Base-by-base conservation (phyloP, 1,140 invertebrate species). In the Littorina saxatilis region DNA sequence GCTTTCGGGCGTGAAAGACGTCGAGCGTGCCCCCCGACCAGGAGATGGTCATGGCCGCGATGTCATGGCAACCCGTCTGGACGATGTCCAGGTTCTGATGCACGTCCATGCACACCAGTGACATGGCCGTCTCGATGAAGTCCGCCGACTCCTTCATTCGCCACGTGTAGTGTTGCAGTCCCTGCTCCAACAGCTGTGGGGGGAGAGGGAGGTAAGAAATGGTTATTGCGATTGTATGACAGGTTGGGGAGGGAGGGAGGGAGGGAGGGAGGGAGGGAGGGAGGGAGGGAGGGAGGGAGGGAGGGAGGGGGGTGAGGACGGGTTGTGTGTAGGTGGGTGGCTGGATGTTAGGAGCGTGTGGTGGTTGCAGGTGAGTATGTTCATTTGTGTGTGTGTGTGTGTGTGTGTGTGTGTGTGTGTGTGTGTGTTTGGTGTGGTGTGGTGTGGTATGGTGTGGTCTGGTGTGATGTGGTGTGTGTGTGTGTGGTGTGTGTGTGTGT, bases 71-170 rank as follows among this genome's bases (percentile, higher is more conserved):
- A 80, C 92, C 91, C 27, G 89, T 90, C 84, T 92, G 92, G 39
- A 92, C 90, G 63, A 90, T 85, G 81, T 92, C 91, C 55, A 92
- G 87, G 74, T 90, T 92, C 82, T 89, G 88, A 79, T 91, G 88
- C 15, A 91, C 87, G 77, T 92, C 92, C 13, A 90, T 55, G 79
- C 90, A 91, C 2, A 92, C 89, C 3, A 92, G 80, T 2, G 90
- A 86, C 87, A 90, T 90, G 40, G 91, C 91, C 55, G 86, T 85
- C 79, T 92, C 92, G 29, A 92, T 91, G 77, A 92, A 92, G 81
- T 92, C 92, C 50, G 86, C 87, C 37, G 90, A 90, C 79, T 92
- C 91, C 73, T 91, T 90, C 86, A 90, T 92, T 80, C 88, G 91
- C 92, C 92, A 92, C 13, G 91, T 92, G 63, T 86, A 88, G 58